These are phyloP conservation scores for Crepidodera aurea DNA, from an alignment of 2,888 invertebrate genomes.

Conservation along the genomic window DNA sequence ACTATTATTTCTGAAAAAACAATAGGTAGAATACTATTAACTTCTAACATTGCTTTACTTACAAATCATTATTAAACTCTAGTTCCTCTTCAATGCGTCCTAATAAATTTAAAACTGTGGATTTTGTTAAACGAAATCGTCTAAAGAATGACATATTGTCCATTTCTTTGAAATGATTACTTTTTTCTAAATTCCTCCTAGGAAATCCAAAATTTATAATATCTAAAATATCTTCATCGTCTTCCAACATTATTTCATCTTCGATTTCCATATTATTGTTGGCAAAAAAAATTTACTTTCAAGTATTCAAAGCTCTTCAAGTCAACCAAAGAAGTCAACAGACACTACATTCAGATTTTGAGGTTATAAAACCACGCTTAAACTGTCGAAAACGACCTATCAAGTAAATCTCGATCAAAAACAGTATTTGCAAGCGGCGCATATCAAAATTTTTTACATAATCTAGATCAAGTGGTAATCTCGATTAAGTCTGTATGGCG, in stretches of 20 bases:
- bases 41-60: not conserved
- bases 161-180: conserved; percentile 11
- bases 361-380: no score
- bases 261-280: not conserved
- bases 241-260: not conserved
- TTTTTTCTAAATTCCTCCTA: conserved; percentile 2
- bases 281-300: no score
- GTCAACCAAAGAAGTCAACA: no score
- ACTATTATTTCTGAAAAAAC: conserved; percentile 18
- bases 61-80: conserved; percentile 16
- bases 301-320: no score
- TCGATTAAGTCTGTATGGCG: no score
- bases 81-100: conserved; percentile 6
- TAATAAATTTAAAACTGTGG: conserved; percentile 4
- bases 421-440: no score
- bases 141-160: conserved; percentile 15
- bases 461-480: no score
- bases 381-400: no score
- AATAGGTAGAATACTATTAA: not conserved
- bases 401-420: no score
- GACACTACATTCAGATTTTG: no score
- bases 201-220: not conserved
- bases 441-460: no score
- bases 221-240: not conserved
- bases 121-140: conserved; percentile 21